Base-by-base conservation (phyloP, 2,113 vertebrate genomes). In the Ailurus styani region DNA sequence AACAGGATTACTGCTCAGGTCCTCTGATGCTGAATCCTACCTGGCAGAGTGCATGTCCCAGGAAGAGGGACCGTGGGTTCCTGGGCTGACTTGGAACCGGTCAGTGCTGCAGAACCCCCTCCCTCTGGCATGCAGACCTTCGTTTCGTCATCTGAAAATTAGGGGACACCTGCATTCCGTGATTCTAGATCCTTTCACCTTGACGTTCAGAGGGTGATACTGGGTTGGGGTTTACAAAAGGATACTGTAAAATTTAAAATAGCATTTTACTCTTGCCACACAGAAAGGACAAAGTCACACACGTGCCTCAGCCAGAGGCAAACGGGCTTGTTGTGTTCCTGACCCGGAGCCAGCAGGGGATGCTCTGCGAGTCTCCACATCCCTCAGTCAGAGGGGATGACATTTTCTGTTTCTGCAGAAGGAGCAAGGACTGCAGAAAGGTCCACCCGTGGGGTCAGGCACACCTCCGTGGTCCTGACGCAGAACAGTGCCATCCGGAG, bases 31-130 rank as follows among this genome's bases (percentile, higher is more conserved):
- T 8, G 37, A 55, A 23, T 31, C 42, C 42, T 25, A 0, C 27
- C 14, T 0, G 14, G 34, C 3, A 34, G 27, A 45, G 14, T 13
- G 34, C 4, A 1, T 0, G 6, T 70, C 64, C 21, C 34, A 15
- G 47, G 12, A 50, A 1, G 25, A 66, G 34, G 25, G 57, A 27
- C 34, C 7, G 5, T 12, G 12, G 34, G 37, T 29, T 20, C 31
- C 72, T n/a, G 62, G 64, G 78, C 21, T 17, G 40, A 10, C 14
- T 47, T 34, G 75, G 82, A 66, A 9, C 21, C 10, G 11, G 25
- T 29, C 17, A 0, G 7, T 25, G 7, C 42, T n/a, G 13, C 54
- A 18, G 20, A 4, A 3, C 3, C 27, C 73, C 13, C 12, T 7
- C 6, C 2, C 12, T 2, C 40, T 0, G 57, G 25, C 20, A 40